These are phyloP conservation scores for Cherax destructor DNA, from an alignment of 1,140 invertebrate genomes.

Conservation along the genomic window DNA sequence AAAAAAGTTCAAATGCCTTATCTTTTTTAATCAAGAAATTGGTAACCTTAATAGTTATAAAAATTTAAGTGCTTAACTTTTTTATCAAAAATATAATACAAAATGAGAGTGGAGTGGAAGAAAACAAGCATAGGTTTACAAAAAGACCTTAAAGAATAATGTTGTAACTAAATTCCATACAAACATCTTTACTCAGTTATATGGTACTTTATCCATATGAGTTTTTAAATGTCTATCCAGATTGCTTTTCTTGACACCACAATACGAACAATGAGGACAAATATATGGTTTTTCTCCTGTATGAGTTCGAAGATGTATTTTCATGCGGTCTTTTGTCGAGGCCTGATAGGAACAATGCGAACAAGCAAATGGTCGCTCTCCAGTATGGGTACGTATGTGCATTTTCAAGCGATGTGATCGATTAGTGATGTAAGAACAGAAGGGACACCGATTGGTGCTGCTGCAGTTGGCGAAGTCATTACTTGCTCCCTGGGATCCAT, in stretches of 20 bases:
- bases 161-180: background rate
- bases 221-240: slow-evolving; percentile 76
- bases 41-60: too few relatives aligned
- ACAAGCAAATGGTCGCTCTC: slow-evolving; percentile 5
- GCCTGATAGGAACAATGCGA: slow-evolving; percentile 43
- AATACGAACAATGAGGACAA: slow-evolving; percentile 55
- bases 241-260: slow-evolving; percentile 42
- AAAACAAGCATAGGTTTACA: too few relatives aligned
- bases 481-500: background rate
- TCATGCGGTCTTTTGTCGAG: slow-evolving; percentile 43
- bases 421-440: slow-evolving; percentile 7
- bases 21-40: too few relatives aligned
- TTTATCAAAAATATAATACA: too few relatives aligned
- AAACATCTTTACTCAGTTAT: background rate
- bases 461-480: slow-evolving; percentile 16
- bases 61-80: too few relatives aligned
- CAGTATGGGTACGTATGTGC: background rate
- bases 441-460: slow-evolving; percentile 36
- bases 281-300: slow-evolving; percentile 50
- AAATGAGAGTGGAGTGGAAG: too few relatives aligned
- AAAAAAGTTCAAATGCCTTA: too few relatives aligned
- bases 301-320: slow-evolving; percentile 77
- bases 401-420: background rate
- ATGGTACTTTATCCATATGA: slow-evolving; percentile 77
- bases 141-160: too few relatives aligned